Conservation (phyloP, 92 coral and sea anemone genomes). For the Actinernus sp. region DNA sequence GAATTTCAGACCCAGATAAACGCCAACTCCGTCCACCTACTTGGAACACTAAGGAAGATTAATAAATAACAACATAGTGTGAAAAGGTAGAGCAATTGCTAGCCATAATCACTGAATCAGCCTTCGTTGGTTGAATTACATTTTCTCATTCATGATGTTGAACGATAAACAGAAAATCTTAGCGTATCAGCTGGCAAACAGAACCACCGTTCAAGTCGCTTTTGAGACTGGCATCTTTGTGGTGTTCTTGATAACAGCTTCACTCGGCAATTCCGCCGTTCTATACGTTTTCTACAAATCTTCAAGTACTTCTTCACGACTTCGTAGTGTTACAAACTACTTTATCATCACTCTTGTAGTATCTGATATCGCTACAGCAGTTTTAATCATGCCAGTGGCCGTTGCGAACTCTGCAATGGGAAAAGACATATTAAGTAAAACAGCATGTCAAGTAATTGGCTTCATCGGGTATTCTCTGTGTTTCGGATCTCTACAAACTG, state of each 20-base stretch:
- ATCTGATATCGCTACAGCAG: conserved; percentile 16
- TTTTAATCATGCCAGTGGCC: conserved; percentile 2
- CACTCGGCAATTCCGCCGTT: conserved; percentile 20
- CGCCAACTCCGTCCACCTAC: no score
- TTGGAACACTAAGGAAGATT: no score
- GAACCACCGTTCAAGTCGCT: not conserved
- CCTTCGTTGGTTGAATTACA: no score
- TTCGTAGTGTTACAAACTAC: conserved; percentile 16
- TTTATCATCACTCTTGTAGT: conserved; percentile 19
- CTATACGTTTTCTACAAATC: conserved; percentile 18
- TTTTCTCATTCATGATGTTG: no score
- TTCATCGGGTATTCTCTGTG: not conserved
- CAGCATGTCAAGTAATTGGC: conserved; percentile 3
- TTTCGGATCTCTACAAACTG: conserved; percentile 21
- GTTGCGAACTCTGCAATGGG: conserved; percentile 3
- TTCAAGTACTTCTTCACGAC: no score
- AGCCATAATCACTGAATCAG: no score
- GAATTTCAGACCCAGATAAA: no score
- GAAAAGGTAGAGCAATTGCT: no score
- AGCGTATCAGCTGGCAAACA: not conserved
- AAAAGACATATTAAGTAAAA: conserved; percentile 1
- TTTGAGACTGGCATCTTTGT: conserved; percentile 11
- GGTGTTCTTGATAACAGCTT: conserved; percentile 5
- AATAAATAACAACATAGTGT: no score
- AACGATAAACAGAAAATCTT: no score